Evolutionary conservation across 2,888 invertebrate species (phyloP).

Genomic region (Pecten maximus): DNA sequence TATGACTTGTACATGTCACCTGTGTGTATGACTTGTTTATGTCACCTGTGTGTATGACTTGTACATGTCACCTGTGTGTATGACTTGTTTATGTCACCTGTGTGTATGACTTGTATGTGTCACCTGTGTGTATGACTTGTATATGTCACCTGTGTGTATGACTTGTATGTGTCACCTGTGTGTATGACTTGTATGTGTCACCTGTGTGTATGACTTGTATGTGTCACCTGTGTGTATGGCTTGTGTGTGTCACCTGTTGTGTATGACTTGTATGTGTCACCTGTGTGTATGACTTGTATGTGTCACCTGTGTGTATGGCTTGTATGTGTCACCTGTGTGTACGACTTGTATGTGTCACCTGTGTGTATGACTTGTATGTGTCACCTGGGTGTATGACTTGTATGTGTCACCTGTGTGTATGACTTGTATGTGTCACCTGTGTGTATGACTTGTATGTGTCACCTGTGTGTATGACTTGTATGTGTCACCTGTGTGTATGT

Average conservation of each 20-base stretch:
- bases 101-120: too few species aligned
- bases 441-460: neutral
- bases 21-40: too few species aligned
- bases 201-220: neutral
- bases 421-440: neutral
- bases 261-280: neutral
- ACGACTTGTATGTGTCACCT: neutral
- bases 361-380: neutral
- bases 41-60: too few species aligned
- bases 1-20: too few species aligned
- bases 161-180: too few species aligned
- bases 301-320: neutral
- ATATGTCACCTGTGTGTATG: too few species aligned
- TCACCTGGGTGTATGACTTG: neutral
- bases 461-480: neutral
- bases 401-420: neutral
- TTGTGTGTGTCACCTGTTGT: neutral
- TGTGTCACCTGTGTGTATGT: neutral
- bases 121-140: too few species aligned
- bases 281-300: neutral
- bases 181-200: too few species aligned
- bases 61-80: too few species aligned
- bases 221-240: neutral
- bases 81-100: too few species aligned
- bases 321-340: neutral